Conservation (phyloP, 2,113 vertebrate genomes). For the Varanus komodoensis region DNA sequence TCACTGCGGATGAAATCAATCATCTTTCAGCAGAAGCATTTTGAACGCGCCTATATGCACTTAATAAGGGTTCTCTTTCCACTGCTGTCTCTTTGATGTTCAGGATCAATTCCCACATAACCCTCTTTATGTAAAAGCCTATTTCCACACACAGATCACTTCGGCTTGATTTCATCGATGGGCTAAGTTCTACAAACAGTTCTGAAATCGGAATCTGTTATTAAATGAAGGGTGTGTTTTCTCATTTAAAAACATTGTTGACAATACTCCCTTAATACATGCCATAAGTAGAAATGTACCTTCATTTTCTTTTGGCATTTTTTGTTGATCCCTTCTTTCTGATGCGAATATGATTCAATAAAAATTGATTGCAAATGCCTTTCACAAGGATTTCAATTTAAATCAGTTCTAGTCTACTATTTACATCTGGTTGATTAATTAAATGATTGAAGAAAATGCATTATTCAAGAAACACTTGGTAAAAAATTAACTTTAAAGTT, state of each 20-base stretch:
- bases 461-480: neutral
- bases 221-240: neutral
- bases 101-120: neutral
- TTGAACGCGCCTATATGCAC: neutral
- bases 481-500: neutral
- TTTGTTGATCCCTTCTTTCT: neutral
- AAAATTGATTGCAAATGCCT: neutral
- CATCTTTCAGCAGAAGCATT: neutral
- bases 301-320: neutral
- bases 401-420: neutral
- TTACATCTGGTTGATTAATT: neutral
- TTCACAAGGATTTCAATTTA: conserved; percentile 12
- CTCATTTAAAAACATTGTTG: neutral
- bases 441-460: neutral
- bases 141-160: neutral
- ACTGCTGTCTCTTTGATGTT: neutral
- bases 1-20: neutral
- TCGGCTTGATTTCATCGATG: neutral
- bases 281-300: neutral
- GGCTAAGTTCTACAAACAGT: neutral
- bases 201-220: neutral
- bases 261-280: neutral
- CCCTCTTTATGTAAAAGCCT: neutral
- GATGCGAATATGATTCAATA: neutral
- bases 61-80: neutral